Evolutionary conservation across 2,113 vertebrate genomes (phyloP).

Genomic region (Neotoma lepida): DNA sequence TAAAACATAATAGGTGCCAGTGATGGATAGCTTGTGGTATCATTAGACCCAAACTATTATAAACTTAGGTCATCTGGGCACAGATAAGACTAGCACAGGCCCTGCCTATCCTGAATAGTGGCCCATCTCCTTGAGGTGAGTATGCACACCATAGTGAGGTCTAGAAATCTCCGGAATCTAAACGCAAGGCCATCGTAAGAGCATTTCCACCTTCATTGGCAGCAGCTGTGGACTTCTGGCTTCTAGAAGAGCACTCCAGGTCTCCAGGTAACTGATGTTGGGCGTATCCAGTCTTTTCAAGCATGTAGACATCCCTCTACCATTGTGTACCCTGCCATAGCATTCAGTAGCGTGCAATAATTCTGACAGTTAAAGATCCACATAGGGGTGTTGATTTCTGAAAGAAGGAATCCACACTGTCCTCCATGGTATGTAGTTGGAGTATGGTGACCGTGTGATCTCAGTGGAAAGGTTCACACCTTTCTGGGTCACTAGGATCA

Average conservation of each 20-base stretch:
- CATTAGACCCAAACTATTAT: background rate
- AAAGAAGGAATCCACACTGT: fast-evolving
- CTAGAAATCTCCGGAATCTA: background rate
- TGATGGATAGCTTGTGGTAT: background rate
- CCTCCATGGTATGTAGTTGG: fast-evolving
- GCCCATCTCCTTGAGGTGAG: background rate
- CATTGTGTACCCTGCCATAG: background rate
- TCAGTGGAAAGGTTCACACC: background rate
- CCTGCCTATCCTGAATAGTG: background rate
- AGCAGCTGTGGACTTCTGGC: background rate
- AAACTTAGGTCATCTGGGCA: background rate
- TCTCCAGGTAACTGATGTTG: background rate
- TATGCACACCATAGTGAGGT: background rate
- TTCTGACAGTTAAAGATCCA: background rate
- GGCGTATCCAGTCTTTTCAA: background rate
- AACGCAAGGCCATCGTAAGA: background rate
- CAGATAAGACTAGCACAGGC: background rate
- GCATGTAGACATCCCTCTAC: fast-evolving
- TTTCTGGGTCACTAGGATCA: background rate
- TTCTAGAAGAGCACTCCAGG: background rate
- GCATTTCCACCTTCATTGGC: background rate
- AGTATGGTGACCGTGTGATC: fast-evolving
- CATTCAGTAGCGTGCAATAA: fast-evolving
- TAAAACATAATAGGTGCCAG: background rate
- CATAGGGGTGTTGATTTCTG: background rate